Evolutionary conservation across 2,113 vertebrate genomes (phyloP).

Genomic region (Pelusios castaneus): DNA sequence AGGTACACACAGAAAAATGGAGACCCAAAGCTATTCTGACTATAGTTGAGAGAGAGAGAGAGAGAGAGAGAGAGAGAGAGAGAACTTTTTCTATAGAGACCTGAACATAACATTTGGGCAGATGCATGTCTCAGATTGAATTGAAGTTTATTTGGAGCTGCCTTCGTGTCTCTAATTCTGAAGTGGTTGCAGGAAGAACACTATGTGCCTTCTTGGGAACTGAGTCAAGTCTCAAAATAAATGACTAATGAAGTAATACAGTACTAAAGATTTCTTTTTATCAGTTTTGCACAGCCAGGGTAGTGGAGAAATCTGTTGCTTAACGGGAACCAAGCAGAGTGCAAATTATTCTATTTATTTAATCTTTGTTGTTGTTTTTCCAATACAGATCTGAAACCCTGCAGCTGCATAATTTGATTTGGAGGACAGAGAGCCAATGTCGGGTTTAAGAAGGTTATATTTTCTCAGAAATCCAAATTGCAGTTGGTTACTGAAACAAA

Average conservation of each 20-base stretch:
- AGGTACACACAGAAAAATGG: neutral
- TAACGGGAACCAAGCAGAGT: neutral
- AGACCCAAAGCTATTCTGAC: neutral
- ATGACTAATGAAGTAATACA: neutral
- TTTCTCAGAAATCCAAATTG: neutral
- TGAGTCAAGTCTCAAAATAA: slow-evolving; percentile 14
- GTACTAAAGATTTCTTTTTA: neutral
- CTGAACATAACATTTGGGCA: neutral
- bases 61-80: neutral
- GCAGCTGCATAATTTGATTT: neutral
- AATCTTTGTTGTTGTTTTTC: neutral
- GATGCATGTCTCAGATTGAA: neutral
- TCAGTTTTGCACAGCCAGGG: neutral
- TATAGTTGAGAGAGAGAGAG: neutral
- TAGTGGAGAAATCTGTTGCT: neutral
- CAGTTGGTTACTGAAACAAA: neutral
- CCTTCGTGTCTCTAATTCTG: neutral
- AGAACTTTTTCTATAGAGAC: neutral
- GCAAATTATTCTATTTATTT: neutral
- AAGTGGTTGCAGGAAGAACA: slow-evolving; percentile 13
- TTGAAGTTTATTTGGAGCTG: neutral
- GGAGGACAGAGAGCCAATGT: neutral
- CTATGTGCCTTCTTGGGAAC: neutral
- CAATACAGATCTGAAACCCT: neutral
- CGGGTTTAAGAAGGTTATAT: rapidly evolving